A percentile compares a stretch with the other conserved stretches of the same genome.
Conservation (phyloP, 2,113 vertebrate species). For the Madoqua kirkii region DNA sequence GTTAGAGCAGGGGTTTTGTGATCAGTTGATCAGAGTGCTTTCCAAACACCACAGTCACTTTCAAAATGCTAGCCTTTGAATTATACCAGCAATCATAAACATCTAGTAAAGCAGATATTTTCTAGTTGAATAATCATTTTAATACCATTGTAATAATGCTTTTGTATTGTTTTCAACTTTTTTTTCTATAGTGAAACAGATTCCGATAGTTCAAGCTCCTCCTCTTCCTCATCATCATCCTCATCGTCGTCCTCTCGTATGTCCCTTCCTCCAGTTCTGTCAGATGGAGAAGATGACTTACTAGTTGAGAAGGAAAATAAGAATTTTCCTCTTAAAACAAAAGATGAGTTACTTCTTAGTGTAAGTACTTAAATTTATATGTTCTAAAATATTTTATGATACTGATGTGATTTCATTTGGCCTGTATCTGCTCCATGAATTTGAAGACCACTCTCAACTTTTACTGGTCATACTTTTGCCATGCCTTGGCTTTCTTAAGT, state of each 20-base stretch:
- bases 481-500: neutral
- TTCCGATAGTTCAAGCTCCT: conserved; percentile 80
- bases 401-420: neutral
- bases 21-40: neutral
- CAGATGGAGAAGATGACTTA: conserved; percentile 77
- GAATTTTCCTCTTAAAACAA: conserved; percentile 73
- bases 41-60: neutral
- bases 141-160: neutral
- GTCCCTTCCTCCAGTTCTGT: conserved; percentile 51
- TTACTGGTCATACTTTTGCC: neutral
- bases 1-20: neutral
- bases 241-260: conserved; percentile 52
- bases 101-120: neutral
- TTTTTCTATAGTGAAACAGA: conserved; percentile 75
- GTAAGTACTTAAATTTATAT: conserved; percentile 75
- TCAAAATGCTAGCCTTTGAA: conserved; percentile 8
- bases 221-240: conserved; percentile 63
- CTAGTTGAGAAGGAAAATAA: conserved; percentile 70
- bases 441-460: neutral
- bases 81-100: neutral
- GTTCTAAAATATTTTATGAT: neutral
- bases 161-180: neutral
- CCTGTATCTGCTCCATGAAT: neutral
- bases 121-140: neutral
- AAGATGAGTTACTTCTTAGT: conserved; percentile 78